Evolutionary conservation across 2,888 invertebrate species (phyloP), one percentile per base, ranked within the genome.

Genomic region (Acleris holmiana): DNA sequence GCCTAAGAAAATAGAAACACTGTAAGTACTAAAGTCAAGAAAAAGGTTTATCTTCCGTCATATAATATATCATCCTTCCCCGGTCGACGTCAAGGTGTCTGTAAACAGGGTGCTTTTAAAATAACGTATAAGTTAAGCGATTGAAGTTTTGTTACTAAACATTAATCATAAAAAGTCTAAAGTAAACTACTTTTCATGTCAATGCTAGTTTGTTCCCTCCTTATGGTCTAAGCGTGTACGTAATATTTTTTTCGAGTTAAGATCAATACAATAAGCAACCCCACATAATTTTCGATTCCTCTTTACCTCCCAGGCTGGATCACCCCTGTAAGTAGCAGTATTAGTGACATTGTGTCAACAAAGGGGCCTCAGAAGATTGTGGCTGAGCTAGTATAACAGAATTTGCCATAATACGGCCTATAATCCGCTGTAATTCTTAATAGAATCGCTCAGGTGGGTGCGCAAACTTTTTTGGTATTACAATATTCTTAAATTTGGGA

Each of bases 391-490:
- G 56, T 57, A 68, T 66, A 54, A 63, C 63, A 68, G 60, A 57
- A 63, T 62, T 60, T 56, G 23, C 17, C 50, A 56, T 59, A 66
- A 66, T 66, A 68, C 57, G 54, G 48, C 51, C 48, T 50, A 17
- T 85, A 85, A 89, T 89, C 83, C 77, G 59, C 71, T 73, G 76
- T 89, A 90, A 91, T 89, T 84, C 89, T 76, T 88, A 89, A 91
- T 90, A 80, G 86, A 86, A 88, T 88, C 85, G 88, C 78, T 82
- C 86, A 89, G 88, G 88, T 89, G 85, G 88, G 80, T 82, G 83
- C 80, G 76, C 79, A 86, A 86, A 88, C 81, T 80, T 83, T 79
- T 46, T 84, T 82, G 75, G 80, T 83, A 80, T 78, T 73, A 75
- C 68, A 53, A 44, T 74, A 47, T 80, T 77, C 81, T 78, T 84